Base-by-base conservation (phyloP, 2,888 invertebrate species). In the Agrilus biguttatus region DNA sequence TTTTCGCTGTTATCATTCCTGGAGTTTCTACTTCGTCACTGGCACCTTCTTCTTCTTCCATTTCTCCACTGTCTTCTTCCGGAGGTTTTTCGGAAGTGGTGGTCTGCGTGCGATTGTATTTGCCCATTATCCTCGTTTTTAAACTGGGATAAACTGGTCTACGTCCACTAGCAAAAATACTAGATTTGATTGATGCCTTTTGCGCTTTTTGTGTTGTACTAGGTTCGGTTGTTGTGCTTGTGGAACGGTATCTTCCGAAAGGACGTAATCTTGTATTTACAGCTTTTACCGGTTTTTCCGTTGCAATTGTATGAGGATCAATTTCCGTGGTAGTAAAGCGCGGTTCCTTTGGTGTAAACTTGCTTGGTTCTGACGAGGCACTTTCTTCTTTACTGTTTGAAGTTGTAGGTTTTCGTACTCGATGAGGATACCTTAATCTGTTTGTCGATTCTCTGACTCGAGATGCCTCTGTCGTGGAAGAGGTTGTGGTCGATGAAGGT, bases 371-470 rank as follows among this genome's bases (percentile, higher is more conserved):
- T n/a, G 65, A 61, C 47, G 64, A 62, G 1, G 71, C 69, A 21
- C 45, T 49, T 37, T 60, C 54, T 43, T 63, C 64, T 42, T 59
- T 67, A 17, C 60, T 62, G 47, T 69, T 69, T 14, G 55, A 55
- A 36, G 64, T 66, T 54, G 55, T 48, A 51, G 63, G 70, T 28
- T 65, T 57, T 51, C 73, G 65, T 8, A 57, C 51, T 55, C 75
- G 63, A 41, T 67, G 69, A 1, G 75, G 71, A 54, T 66, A 71
- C 53, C 75, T 61, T 7, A 67, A 34, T 56, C 70, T 71, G 2
- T 68, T 39, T 33, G 42, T 40, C 3, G 49, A 41, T 13, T 36
- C 41, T 23, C 21, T 35, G 1, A 4, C 32, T 36, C 32, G 19
- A 3, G 42, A 23, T 12, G 45, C 10, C 38, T 47, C 43, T 8